These are phyloP conservation scores for Eciton burchellii DNA, from an alignment of 1,140 invertebrate species.

Conservation along the genomic window DNA sequence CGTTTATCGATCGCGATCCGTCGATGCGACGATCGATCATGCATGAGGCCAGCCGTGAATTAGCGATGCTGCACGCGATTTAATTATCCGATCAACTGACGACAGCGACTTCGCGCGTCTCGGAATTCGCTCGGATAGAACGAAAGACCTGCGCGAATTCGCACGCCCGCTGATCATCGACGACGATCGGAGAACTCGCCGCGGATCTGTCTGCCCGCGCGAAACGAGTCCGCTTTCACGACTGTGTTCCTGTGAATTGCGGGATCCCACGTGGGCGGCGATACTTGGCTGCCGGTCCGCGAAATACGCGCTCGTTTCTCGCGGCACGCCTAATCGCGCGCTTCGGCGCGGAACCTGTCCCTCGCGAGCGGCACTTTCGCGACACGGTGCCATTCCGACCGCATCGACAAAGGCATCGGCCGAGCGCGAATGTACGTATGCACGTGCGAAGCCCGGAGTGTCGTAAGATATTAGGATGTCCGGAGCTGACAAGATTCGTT, in stretches of 20 bases:
- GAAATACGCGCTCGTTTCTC: slow-evolving; percentile 48
- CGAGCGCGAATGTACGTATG: slow-evolving; percentile 8
- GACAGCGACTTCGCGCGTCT: too few relatives aligned
- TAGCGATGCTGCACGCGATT: not conserved
- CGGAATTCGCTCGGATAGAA: slow-evolving; percentile 39
- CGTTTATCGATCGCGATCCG: not conserved
- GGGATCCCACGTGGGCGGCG: slow-evolving; percentile 64
- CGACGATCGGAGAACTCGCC: slow-evolving; percentile 29
- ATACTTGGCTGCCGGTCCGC: slow-evolving; percentile 45
- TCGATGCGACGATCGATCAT: slow-evolving; percentile 22
- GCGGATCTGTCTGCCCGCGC: slow-evolving; percentile 24
- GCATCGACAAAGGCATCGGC: not conserved
- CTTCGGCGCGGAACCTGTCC: slow-evolving; percentile 32
- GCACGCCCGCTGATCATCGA: slow-evolving; percentile 3
- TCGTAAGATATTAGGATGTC: not conserved
- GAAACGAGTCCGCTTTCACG: slow-evolving; percentile 65
- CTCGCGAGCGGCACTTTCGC: slow-evolving; percentile 18
- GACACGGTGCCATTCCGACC: slow-evolving; percentile 9
- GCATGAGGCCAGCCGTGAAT: not conserved
- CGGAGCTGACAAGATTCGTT: slow-evolving; percentile 3
- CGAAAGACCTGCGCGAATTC: too few relatives aligned
- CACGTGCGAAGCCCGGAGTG: not conserved
- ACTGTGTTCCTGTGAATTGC: slow-evolving; percentile 65
- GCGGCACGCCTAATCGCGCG: not conserved
- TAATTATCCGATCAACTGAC: slow-evolving; percentile 12